phyloP scores from a whole-genome alignment of 2,888 invertebrate species.

The Hyposoter dolosus region DNA sequence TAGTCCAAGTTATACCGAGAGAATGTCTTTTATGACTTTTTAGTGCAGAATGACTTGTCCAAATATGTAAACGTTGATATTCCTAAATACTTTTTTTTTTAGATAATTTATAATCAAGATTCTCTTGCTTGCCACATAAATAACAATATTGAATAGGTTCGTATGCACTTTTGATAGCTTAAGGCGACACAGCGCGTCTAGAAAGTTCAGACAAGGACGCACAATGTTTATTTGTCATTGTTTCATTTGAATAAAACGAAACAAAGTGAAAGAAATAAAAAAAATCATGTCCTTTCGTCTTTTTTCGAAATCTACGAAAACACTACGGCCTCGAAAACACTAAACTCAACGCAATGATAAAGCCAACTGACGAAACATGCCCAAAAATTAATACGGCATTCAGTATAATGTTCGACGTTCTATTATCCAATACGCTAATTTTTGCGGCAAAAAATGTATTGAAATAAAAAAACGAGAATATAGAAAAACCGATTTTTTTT shows the following conservation, averaged over 20 bases:
- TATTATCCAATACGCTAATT: constrained; percentile 73
- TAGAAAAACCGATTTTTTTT: constrained; percentile 60
- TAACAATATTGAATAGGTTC: constrained; percentile 4
- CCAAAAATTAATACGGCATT: constrained; percentile 84
- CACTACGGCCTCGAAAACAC: constrained; percentile 79
- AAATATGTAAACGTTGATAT: background rate
- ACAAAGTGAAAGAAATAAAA: constrained; percentile 48
- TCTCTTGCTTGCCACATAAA: constrained; percentile 7
- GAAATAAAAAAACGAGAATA: constrained; percentile 62
- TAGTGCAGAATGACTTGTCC: background rate
- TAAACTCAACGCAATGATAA: constrained; percentile 78
- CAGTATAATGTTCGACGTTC: constrained; percentile 75
- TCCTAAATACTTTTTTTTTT: constrained; percentile 7
- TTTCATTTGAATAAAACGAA: constrained; percentile 55
- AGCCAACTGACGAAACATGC: constrained; percentile 83
- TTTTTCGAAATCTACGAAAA: constrained; percentile 77
- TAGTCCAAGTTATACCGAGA: constrained; percentile 20
- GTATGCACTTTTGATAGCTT: constrained; percentile 30
- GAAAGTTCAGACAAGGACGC: background rate
- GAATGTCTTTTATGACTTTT: constrained; percentile 1
- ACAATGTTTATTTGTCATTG: constrained; percentile 15
- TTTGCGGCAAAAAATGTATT: constrained; percentile 71
- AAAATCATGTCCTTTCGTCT: constrained; percentile 39
- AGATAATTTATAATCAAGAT: constrained; percentile 30
- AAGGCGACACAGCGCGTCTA: constrained; percentile 30